Evolutionary conservation across 2,888 invertebrate genomes (phyloP), one percentile per base, ranked within the genome.

Genomic region (Hetaerina titia): DNA sequence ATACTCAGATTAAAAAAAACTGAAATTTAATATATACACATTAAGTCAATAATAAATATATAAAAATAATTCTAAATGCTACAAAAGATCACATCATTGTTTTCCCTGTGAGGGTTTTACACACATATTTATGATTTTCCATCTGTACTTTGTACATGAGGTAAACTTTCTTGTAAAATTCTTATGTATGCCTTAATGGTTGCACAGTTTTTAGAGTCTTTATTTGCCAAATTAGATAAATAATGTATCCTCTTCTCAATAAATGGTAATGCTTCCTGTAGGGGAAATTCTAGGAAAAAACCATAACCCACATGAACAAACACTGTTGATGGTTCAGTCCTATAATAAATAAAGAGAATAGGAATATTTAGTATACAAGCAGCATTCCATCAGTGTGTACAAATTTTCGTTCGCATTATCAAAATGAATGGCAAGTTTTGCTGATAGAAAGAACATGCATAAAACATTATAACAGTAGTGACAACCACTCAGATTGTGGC

Each of bases 251-350:
- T 98, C 94, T 98, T 97, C 96, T 98, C 97, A 88, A 98, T 97
- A 96, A 98, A 98, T 95, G 97, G 97, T 90, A 98, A 96, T 0
- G 98, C 98, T 96, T 99, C 98, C 31, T 97, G 97, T 58, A 98
- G 96, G 13, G 97, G 97, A 96, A 98, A 98, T 96, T 98, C 98
- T 64, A 99, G 96, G 96, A 97, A 98, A 96, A 98, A 97, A 95
- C 98, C 98, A 96, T 98, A 97, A 0, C 99, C 99, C 95, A 99
- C 97, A 96, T 98, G 97, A 57, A 99, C 97, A 57, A 98, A 97
- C 94, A 99, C 97, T 87, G 96, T 97, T 0, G 98, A 97, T 1
- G 98, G 97, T 96, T 98, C 98, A 56, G 92, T 92, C 69, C 92
- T 92, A 56, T 22, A 92, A 69, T 19, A 69, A 56, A 25, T 15